phyloP scores from a whole-genome alignment of 2,797 vertebrate species.

The Helicolenus hilgendorfi region DNA sequence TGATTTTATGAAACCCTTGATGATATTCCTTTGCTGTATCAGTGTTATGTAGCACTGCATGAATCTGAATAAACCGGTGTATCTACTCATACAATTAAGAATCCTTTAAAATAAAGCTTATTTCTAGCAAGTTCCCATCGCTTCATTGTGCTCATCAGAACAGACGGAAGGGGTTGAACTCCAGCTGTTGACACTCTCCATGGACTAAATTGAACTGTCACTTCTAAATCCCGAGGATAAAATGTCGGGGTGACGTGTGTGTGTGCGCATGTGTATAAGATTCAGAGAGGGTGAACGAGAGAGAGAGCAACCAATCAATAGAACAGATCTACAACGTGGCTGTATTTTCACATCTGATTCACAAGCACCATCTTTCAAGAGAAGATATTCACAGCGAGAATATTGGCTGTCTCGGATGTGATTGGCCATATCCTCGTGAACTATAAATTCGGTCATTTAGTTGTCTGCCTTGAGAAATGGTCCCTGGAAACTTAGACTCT shows the following conservation, averaged over 20 bases:
- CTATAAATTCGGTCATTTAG: slow-evolving; percentile 14
- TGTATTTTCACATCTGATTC: slow-evolving; percentile 10
- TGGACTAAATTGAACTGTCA: slow-evolving; percentile 46
- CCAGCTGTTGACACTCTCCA: slow-evolving; percentile 3
- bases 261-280: background rate
- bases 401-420: background rate
- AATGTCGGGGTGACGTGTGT: background rate
- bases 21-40: background rate
- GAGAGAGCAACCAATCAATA: background rate
- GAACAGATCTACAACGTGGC: background rate
- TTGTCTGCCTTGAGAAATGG: background rate
- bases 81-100: slow-evolving; percentile 19
- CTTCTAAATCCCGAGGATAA: slow-evolving; percentile 10
- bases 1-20: background rate
- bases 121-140: background rate
- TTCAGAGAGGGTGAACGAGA: background rate
- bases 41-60: background rate
- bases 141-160: slow-evolving; percentile 2
- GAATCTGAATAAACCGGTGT: background rate
- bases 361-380: background rate
- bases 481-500: background rate
- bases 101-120: background rate
- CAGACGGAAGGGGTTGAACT: background rate
- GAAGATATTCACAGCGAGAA: background rate
- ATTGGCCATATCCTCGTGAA: background rate